Percentiles rank a stretch among this genome's conserved stretches.
Conservation (phyloP, 2,113 vertebrate species). For the Tragelaphus strepsiceros region DNA sequence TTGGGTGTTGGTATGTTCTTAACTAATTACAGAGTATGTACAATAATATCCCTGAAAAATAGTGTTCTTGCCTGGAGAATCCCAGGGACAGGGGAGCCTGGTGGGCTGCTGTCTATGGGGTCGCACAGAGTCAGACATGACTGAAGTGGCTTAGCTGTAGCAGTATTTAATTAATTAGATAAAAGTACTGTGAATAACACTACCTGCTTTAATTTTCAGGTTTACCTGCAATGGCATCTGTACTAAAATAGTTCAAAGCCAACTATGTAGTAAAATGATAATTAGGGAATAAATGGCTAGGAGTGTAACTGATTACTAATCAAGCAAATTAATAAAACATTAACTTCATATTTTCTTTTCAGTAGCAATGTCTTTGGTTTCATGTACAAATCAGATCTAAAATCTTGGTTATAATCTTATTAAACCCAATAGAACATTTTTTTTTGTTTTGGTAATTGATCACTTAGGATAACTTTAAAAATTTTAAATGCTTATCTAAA, state of each 20-base stretch:
- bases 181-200: background rate
- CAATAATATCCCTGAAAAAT: too few relatives aligned
- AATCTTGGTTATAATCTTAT: conserved; percentile 42
- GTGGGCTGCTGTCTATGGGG: too few relatives aligned
- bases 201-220: background rate
- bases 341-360: background rate
- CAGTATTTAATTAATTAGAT: conserved; percentile 13
- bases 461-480: conserved; percentile 46
- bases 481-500: conserved; percentile 38
- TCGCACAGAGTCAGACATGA: too few relatives aligned
- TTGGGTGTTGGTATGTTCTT: too few relatives aligned
- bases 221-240: background rate
- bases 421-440: conserved; percentile 27
- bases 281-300: background rate
- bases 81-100: too few relatives aligned
- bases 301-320: background rate
- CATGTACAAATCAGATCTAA: background rate
- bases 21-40: too few relatives aligned
- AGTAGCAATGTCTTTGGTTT: background rate
- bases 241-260: background rate
- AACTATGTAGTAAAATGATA: background rate
- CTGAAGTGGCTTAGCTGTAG: too few relatives aligned
- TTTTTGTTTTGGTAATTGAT: background rate
- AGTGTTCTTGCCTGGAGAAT: too few relatives aligned
- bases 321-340: conserved; percentile 18